Evolutionary conservation across 2,888 invertebrate genomes (phyloP), one percentile per base, ranked within the genome.

Genomic region (Agapostemon virescens): DNA sequence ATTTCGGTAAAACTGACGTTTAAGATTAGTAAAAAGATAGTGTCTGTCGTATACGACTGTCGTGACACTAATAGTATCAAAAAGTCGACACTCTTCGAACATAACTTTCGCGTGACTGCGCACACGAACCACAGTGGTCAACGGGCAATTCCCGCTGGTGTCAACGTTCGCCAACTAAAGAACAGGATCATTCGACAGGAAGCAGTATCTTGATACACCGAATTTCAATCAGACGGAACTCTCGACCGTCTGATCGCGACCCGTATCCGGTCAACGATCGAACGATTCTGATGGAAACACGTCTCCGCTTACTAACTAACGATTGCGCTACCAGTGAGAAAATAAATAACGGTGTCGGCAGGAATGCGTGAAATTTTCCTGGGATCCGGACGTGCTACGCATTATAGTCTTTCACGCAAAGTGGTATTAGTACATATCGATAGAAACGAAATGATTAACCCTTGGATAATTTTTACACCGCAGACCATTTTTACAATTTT

Each of bases 161-260:
- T 88, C 88, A 87, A 88, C 82, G 88, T 79, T 84, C 88, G 82
- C 86, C 75, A 74, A 80, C 84, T 63, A 81, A 80, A 84, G 83
- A 85, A 84, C 81, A 85, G 79, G 70, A 81, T 85, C 75, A 74
- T 78, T 82, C 78, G 70, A 66, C 86, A 87, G 87, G 87, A 87
- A 85, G 84, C 75, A 30, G 74, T 77, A 85, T 79, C 84, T 83
- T 87, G 83, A 40, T 77, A 86, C 85, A 84, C 84, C 86, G 87
- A 89, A 88, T 88, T 87, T 88, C 88, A 88, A 88, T 88, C 84
- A 82, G 82, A 36, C 67, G 71, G 30, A 33, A 63, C 79, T 69
- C 49, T 26, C 20, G 30, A 30, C 42, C 30, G 74, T 70, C 71
- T 76, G 80, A 70, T 67, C 66, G 71, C 82, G 79, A 79, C 83